phyloP scores from a whole-genome alignment of 2,888 invertebrate genomes.

The Dusona sp. region DNA sequence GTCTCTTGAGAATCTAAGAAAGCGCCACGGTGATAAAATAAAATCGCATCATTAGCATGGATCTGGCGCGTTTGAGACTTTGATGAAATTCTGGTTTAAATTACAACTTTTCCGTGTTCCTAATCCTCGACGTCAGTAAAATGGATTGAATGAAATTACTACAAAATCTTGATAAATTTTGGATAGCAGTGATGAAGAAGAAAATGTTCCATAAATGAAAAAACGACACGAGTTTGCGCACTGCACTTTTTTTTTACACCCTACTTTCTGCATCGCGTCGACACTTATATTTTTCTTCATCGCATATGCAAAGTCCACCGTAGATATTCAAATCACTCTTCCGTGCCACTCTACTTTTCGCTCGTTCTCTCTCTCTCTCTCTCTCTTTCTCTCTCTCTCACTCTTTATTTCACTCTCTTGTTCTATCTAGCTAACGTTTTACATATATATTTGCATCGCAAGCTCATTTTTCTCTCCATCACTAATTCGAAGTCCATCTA shows the following conservation, averaged over 20 bases:
- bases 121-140: neutral
- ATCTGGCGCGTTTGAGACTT: neutral
- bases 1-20: neutral
- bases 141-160: neutral
- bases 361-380: constrained; percentile 24
- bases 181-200: neutral
- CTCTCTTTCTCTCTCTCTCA: constrained; percentile 29
- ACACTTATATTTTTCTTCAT: constrained; percentile 62
- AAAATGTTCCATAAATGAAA: neutral
- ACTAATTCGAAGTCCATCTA: constrained; percentile 70
- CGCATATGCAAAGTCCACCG: constrained; percentile 59
- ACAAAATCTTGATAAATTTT: neutral
- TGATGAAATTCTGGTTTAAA: neutral
- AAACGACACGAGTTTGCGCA: neutral
- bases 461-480: constrained; percentile 62
- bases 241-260: neutral
- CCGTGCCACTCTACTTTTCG: constrained; percentile 63
- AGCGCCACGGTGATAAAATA: neutral
- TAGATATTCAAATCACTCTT: constrained; percentile 62
- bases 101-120: neutral
- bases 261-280: constrained; percentile 10
- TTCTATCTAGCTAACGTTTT: constrained; percentile 46
- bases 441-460: constrained; percentile 63
- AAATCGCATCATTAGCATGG: neutral
- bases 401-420: constrained; percentile 18